Percentiles rank a stretch among this genome's conserved stretches.
Evolutionary conservation across 2,113 vertebrate species (phyloP).

Genomic region (Euleptes europaea): DNA sequence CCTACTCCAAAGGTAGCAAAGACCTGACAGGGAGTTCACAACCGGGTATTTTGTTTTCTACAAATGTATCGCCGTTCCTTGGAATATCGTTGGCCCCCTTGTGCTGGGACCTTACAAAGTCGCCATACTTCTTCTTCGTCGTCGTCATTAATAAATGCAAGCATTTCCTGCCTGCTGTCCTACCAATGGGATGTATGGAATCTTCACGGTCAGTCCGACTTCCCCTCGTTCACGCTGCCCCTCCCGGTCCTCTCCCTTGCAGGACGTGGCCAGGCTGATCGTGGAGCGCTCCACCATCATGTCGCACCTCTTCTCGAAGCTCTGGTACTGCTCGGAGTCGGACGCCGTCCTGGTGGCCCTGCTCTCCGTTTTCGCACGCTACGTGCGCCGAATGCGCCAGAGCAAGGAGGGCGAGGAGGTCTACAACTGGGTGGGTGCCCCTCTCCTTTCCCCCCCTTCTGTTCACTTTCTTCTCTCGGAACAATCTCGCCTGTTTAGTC

Average conservation of each 20-base stretch:
- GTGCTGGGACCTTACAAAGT: too few relatives aligned
- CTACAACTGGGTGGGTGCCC: conserved; percentile 93
- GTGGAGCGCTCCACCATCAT: conserved; percentile 99
- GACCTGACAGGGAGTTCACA: too few relatives aligned
- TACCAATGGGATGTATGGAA: too few relatives aligned
- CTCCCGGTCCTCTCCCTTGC: background rate
- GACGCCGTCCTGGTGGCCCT: conserved; percentile 90
- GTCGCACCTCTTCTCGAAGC: conserved; percentile 94
- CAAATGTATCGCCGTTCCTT: too few relatives aligned
- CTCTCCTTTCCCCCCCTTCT: background rate
- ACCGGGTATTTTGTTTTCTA: background rate
- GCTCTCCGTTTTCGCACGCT: conserved; percentile 89
- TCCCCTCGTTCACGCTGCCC: background rate
- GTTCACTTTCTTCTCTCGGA: background rate
- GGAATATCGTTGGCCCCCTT: too few relatives aligned
- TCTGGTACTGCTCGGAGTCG: conserved; percentile 82
- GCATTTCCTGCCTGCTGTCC: too few relatives aligned
- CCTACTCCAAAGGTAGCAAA: too few relatives aligned
- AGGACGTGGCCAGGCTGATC: conserved; percentile 94
- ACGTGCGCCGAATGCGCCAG: conserved; percentile 93
- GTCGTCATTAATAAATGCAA: too few relatives aligned
- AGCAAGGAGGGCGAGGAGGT: conserved; percentile 97
- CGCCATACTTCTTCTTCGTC: too few relatives aligned
- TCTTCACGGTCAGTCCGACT: too few relatives aligned
- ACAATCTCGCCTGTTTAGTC: too few relatives aligned